These are phyloP conservation scores for Euborellia annulipes DNA, from an alignment of 1,140 invertebrate genomes.

Conservation along the genomic window DNA sequence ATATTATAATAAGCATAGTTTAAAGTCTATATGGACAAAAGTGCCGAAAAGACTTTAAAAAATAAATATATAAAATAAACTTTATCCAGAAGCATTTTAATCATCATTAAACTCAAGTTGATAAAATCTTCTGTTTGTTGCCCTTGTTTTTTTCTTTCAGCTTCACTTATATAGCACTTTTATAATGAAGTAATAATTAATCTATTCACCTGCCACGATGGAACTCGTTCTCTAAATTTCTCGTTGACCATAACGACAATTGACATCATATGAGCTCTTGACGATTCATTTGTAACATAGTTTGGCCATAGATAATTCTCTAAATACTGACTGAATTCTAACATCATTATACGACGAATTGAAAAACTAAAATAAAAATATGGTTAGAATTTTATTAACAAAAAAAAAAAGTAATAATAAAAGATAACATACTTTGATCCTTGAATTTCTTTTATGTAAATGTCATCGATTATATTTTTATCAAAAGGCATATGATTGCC, in stretches of 20 bases:
- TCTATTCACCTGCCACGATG: conserved; percentile 85
- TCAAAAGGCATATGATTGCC: conserved; percentile 52
- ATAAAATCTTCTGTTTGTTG: too few relatives aligned
- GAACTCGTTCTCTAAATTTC: conserved; percentile 90
- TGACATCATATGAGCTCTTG: conserved; percentile 76
- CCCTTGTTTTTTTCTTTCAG: too few relatives aligned
- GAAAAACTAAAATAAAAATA: conserved; percentile 54
- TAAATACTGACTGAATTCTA: conserved; percentile 94
- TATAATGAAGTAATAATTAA: background rate
- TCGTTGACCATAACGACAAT: conserved; percentile 97
- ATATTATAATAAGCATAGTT: too few relatives aligned
- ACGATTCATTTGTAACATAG: conserved; percentile 47
- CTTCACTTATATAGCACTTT: background rate
- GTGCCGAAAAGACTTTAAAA: too few relatives aligned
- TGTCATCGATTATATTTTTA: conserved; percentile 57
- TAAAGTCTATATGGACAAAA: too few relatives aligned
- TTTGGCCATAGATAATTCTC: conserved; percentile 98
- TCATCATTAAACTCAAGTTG: too few relatives aligned
- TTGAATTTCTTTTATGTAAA: conserved; percentile 66
- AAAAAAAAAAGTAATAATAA: conserved; percentile 9
- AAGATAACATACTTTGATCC: conserved; percentile 47
- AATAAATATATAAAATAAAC: too few relatives aligned
- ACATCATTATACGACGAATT: conserved; percentile 77
- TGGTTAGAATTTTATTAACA: conserved; percentile 12
- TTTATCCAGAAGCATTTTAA: too few relatives aligned